Conservation (phyloP, 2,797 vertebrate species). For the Sebastolobus altivelis region DNA sequence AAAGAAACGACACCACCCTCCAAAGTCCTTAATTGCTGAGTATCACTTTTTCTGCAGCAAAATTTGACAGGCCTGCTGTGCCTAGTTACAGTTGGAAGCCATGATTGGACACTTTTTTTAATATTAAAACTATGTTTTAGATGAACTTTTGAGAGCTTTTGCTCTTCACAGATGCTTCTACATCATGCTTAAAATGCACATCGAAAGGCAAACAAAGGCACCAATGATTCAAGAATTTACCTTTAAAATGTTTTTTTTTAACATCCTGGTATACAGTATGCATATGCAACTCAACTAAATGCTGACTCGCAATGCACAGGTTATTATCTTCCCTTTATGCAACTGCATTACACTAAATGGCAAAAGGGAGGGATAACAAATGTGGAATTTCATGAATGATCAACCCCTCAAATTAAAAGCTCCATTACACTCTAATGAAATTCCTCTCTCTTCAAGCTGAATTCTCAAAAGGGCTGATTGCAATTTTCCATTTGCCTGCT, state of each 20-base stretch:
- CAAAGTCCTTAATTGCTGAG: neutral
- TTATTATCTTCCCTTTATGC: constrained; percentile 65
- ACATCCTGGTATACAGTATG: neutral
- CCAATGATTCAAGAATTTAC: constrained; percentile 7
- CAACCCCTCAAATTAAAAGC: constrained; percentile 81
- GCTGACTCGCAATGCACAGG: constrained; percentile 38
- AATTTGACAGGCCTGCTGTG: neutral
- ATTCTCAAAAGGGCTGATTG: constrained; percentile 69
- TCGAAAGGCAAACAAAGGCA: neutral
- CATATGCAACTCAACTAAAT: constrained; percentile 23
- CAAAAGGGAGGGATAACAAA: constrained; percentile 69
- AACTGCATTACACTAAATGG: constrained; percentile 56
- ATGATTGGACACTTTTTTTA: neutral
- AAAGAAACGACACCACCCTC: too few relatives aligned
- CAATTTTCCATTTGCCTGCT: constrained; percentile 70
- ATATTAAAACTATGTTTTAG: constrained; percentile 8
- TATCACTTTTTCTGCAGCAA: constrained; percentile 1
- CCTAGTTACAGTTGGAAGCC: neutral
- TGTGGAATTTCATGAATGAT: constrained; percentile 82
- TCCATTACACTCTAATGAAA: constrained; percentile 83
- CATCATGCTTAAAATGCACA: constrained; percentile 18
- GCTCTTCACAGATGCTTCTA: neutral
- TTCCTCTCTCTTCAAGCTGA: constrained; percentile 69
- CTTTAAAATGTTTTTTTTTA: neutral
- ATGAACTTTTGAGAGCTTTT: constrained; percentile 6